A percentile compares a stretch with the other conserved stretches of the same genome.
phyloP scores from a whole-genome alignment of 1,140 invertebrate species.

The Liolophura sinensis region DNA sequence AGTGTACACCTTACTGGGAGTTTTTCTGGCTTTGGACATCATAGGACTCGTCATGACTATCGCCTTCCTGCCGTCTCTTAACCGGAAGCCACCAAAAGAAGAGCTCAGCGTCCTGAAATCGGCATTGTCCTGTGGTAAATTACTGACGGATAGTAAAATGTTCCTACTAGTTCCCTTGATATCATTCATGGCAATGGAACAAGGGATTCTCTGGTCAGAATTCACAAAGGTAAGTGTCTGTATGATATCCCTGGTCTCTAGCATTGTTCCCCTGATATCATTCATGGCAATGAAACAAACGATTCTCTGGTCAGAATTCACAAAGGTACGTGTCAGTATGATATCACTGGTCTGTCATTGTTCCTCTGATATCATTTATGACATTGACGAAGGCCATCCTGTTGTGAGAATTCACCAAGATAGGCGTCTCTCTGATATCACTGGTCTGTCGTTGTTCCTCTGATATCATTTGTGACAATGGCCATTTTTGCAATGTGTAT shows the following conservation, averaged over 20 bases:
- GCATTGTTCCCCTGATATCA: slow-evolving; percentile 25
- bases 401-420: slow-evolving; percentile 35
- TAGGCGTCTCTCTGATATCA: too few relatives aligned
- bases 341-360: not conserved
- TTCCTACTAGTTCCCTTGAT: slow-evolving; percentile 26
- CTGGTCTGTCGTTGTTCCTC: too few relatives aligned
- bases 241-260: too few relatives aligned
- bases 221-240: slow-evolving; percentile 26
- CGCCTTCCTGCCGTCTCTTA: slow-evolving; percentile 27
- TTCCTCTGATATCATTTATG: slow-evolving; percentile 29
- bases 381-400: slow-evolving; percentile 33
- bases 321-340: slow-evolving; percentile 18
- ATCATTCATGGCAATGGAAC: slow-evolving; percentile 35
- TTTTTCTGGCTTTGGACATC: slow-evolving; percentile 36
- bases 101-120: slow-evolving; percentile 10
- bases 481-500: too few relatives aligned
- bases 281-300: slow-evolving; percentile 38
- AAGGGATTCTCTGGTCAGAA: slow-evolving; percentile 33
- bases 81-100: slow-evolving; percentile 10
- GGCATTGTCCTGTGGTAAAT: slow-evolving; percentile 17
- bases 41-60: slow-evolving; percentile 29
- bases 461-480: slow-evolving; percentile 34
- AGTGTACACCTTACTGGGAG: slow-evolving; percentile 37
- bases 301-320: slow-evolving; percentile 33
- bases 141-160: slow-evolving; percentile 19